Evolutionary conservation across 2,113 vertebrate species (phyloP).

Genomic region (Siniperca chuatsi): DNA sequence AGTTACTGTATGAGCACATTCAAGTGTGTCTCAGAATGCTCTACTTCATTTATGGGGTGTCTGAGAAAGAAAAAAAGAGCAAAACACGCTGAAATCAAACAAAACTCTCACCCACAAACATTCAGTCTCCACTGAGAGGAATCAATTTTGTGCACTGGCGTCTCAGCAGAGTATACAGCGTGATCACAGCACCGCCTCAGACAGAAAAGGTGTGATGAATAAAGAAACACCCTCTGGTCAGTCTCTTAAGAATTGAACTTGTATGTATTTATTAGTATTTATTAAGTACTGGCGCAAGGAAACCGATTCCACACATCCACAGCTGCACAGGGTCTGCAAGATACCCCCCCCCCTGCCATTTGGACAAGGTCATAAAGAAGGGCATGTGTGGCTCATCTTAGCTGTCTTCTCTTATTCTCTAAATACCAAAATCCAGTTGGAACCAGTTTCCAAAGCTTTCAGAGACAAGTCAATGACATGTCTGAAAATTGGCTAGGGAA

Average conservation of each 20-base stretch:
- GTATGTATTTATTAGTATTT: not conserved
- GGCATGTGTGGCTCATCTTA: not conserved
- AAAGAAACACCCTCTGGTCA: not conserved
- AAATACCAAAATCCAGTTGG: not conserved
- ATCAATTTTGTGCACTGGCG: not conserved
- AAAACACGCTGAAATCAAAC: slow-evolving; percentile 1
- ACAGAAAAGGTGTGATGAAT: not conserved
- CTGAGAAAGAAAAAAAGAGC: not conserved
- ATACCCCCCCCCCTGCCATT: not conserved
- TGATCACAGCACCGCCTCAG: not conserved
- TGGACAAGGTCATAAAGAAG: not conserved
- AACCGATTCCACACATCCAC: not conserved
- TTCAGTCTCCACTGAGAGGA: not conserved
- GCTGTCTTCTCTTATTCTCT: not conserved
- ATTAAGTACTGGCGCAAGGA: not conserved
- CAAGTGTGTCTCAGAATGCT: not conserved
- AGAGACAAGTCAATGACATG: slow-evolving; percentile 4
- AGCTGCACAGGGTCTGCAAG: not conserved
- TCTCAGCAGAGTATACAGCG: not conserved
- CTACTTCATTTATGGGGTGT: not conserved
- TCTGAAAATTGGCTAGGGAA: not conserved
- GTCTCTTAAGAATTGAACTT: too few species aligned
- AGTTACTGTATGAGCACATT: not conserved
- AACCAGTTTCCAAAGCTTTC: slow-evolving; percentile 20
- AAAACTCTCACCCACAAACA: slow-evolving; percentile 7